phyloP scores from a whole-genome alignment of 2,888 invertebrate species.

The Cephus nigrinus region DNA sequence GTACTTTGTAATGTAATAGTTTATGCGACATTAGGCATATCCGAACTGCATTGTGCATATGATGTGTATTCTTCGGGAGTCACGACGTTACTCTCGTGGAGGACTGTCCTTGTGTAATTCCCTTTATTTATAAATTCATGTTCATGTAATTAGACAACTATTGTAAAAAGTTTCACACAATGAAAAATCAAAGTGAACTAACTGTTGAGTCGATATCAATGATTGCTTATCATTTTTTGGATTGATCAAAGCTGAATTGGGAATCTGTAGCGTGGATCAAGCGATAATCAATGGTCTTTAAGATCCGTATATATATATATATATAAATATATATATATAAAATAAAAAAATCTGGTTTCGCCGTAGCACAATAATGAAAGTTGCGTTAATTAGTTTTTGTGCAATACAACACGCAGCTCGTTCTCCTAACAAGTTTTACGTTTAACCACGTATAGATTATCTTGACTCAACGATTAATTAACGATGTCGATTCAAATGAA shows the following conservation, averaged over 20 bases:
- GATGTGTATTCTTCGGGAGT: neutral
- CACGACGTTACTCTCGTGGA: neutral
- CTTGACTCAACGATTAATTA: neutral
- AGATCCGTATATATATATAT: conserved; percentile 17
- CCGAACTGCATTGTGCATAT: conserved; percentile 2
- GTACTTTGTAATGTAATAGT: conserved; percentile 11
- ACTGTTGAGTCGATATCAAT: conserved; percentile 36
- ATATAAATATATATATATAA: too few species aligned
- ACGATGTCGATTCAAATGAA: neutral
- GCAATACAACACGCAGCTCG: conserved; percentile 38
- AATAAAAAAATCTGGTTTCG: conserved; percentile 40
- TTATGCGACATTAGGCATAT: conserved; percentile 4
- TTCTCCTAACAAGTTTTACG: neutral
- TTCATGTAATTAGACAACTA: conserved; percentile 23
- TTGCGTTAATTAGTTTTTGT: conserved; percentile 38
- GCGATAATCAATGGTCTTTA: conserved; percentile 31
- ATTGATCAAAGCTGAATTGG: conserved; percentile 18
- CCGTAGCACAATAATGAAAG: conserved; percentile 58
- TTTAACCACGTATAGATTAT: neutral
- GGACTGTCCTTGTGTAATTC: conserved; percentile 5
- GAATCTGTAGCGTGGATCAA: conserved; percentile 15
- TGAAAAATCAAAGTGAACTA: conserved; percentile 21
- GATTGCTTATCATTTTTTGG: conserved; percentile 11
- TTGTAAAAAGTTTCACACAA: conserved; percentile 17
- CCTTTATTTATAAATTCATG: conserved; percentile 32